Evolutionary conservation across 2,888 invertebrate genomes (phyloP), one percentile per base, ranked within the genome.

Genomic region (Petrolisthes manimaculis): DNA sequence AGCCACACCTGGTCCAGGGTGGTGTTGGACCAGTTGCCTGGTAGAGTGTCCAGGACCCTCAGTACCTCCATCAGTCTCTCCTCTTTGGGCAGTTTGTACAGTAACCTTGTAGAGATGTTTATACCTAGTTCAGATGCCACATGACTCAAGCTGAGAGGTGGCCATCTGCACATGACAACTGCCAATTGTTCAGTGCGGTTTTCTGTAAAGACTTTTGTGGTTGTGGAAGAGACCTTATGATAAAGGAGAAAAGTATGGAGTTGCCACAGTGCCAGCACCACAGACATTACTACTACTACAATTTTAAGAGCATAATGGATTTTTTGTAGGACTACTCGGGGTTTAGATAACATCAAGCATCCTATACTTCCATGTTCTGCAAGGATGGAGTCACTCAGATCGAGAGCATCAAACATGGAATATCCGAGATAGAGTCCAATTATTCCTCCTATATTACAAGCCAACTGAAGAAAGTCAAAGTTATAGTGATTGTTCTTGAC

Each of bases 351-450:
- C n/a, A 3, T 55, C 9, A 9, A 12, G 37, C 0, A 37, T 37
- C 37, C 37, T 8, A 56, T 5, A 9, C 4, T 3, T 4, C 24
- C 9, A 18, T 56, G 61, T 37, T 24, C 6, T 37, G n/a, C n/a
- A 9, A 84, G 3, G 8, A 84, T n/a, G 51, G 78, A 61, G 61
- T 21, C 78, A 67, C 51, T 67, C 4, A 56, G 67, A n/a, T 78
- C 51, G 8, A 84, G 54, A 18, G 51, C 21, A n/a, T 86, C 69
- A 54, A 80, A 80, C 5, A 80, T 4, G 37, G 86, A 86, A 69
- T 71, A 86, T 12, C 86, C 86, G 9, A 86, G 55, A 54, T 86
- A 86, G 6, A 86, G 53, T 3, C 86, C 86, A 54, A 79, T n/a
- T 21, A 80, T 86, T 71, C 86, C 86, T 37, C 86, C 86, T 53